Base-by-base conservation (phyloP, 2,888 invertebrate species). In the Caenorhabditis sp. region DNA sequence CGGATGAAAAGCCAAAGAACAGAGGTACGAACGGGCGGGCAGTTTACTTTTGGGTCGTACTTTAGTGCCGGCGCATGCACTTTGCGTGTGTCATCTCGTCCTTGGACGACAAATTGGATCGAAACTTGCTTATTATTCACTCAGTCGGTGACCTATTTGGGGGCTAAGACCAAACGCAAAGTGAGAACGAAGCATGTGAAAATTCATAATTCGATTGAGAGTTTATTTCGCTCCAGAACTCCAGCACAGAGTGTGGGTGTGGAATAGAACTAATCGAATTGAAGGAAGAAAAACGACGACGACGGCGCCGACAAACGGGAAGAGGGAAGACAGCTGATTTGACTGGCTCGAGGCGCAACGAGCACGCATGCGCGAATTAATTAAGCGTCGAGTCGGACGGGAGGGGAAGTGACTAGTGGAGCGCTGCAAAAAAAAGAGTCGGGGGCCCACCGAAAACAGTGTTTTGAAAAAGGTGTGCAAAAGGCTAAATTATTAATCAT, bases 101-200 rank as follows among this genome's bases (percentile, higher is more conserved):
- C 59, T 68, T 68, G 68, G 46, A 35, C 32, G 56, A 68, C 66
- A 68, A 59, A 68, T 68, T 58, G 68, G 58, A 68, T 68, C 43
- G 52, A 52, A 68, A 52, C 43, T 50, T 68, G 68, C 52, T 68
- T 68, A 68, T 68, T 68, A 68, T 68, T 68, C 68, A 50, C 58
- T 68, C 68, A 66, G 37, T 45, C 39, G 56, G 27, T 58, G 68
- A 68, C 58, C 58, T 59, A 68, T 32, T 59, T 59, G 56, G 55
- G 13, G 24, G 35, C 24, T 24, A 52, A 15, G 27, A 26, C 48
- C n/a, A 41, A 53, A 65, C 35, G 41, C 24, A 41, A 61, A 56
- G 53, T n/a, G 39, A 46, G 56, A 48, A 35, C 61, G 48, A 43
- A 32, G 45, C n/a, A n/a, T n/a, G n/a, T n/a, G n/a, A n/a, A n/a